Base-by-base conservation (phyloP, 2,888 invertebrate species). In the Tetranychus truncatus region DNA sequence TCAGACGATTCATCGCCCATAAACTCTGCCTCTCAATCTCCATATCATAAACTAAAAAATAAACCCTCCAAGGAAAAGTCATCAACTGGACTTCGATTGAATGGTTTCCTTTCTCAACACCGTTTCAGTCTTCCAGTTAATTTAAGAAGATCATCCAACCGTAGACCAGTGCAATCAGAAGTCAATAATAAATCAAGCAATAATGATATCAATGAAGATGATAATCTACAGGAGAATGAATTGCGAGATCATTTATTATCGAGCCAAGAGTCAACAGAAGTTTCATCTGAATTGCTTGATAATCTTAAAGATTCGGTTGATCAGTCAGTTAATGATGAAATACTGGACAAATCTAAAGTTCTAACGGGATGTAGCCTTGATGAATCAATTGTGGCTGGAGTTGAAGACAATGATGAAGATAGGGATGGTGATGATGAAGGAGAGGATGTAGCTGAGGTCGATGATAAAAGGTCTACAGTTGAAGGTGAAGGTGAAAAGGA, bases 111-210 rank as follows among this genome's bases (percentile, higher is more conserved):
- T 11, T 71, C 75, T 8, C 67, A 73, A 9, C 76, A 76, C 45
- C 74, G 76, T n/a, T 74, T 76, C 20, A 76, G 76, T 76, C 65
- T 76, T 66, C 76, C 76, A 20, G n/a, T 66, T 15, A 76, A 46
- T 71, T 74, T 76, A 34, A 20, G 74, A 46, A 66, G 73, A 34
- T 20, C 55, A 71, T 44, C 45, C 11, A 74, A 74, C 8, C 46
- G 15, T 55, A 55, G 15, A 55, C 15, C 55, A 55, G 9, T 15
- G 2, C 55, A 9, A 55, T 55, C 55, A 15, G 15, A 55, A 15
- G 55, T 9, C 15, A 55, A 6, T 55, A 55, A 55, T 55, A 55
- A 55, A 9, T 55, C 11, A 15, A 15, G 55, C 55, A 55, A 55
- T 55, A 55, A 55, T 7, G 3, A 15, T 55, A 55, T 15, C 9